These are phyloP conservation scores for Oceanodroma tethys DNA, from an alignment of 2,113 vertebrate genomes.

Conservation along the genomic window DNA sequence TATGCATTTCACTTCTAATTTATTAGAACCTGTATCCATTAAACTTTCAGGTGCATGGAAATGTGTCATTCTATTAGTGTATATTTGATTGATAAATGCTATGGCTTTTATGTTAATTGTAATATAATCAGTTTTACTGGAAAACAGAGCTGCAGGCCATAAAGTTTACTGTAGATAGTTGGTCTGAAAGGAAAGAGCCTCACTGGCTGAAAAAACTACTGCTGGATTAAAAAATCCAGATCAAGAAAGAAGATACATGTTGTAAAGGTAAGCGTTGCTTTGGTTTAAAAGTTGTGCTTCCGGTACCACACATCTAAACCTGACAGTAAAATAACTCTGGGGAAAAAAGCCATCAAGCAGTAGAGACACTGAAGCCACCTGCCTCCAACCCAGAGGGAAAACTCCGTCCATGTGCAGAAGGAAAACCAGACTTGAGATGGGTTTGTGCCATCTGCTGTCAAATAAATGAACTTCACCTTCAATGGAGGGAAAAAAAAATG, in stretches of 20 bases:
- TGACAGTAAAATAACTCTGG: background rate
- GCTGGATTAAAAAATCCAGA: background rate
- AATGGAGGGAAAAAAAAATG: rapidly evolving
- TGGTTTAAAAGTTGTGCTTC: background rate
- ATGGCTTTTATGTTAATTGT: background rate
- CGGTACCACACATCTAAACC: background rate
- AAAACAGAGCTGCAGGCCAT: background rate
- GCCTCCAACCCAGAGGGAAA: background rate
- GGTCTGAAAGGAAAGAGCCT: background rate
- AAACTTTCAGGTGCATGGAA: background rate
- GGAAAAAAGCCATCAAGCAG: background rate
- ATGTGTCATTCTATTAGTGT: background rate
- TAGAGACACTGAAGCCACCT: background rate
- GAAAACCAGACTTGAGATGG: background rate
- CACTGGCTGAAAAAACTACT: background rate
- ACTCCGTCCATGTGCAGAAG: rapidly evolving
- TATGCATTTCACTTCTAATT: background rate
- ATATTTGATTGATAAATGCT: background rate
- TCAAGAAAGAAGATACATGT: background rate
- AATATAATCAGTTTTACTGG: background rate
- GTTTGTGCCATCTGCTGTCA: conserved; percentile 49
- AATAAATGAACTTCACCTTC: background rate
- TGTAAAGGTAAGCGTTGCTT: background rate
- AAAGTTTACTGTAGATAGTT: background rate
- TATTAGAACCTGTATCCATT: background rate